phyloP scores from a whole-genome alignment of 2,888 invertebrate genomes.

The Thyatira batis region DNA sequence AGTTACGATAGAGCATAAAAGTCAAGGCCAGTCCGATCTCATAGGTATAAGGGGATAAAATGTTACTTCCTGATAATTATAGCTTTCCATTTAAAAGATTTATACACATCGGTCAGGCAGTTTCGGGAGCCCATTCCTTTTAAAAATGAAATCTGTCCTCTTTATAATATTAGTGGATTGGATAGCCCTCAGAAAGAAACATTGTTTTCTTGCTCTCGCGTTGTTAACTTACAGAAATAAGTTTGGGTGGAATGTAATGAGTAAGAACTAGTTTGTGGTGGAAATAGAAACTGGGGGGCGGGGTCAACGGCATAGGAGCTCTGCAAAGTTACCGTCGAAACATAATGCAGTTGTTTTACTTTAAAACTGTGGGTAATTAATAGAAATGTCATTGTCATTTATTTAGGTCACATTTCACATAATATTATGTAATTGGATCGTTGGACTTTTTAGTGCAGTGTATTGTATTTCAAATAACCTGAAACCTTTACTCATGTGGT shows the following conservation, averaged over 20 bases:
- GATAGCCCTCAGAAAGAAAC: background rate
- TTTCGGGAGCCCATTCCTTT: too few relatives aligned
- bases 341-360: background rate
- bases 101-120: too few relatives aligned
- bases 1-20: too few relatives aligned
- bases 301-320: constrained; percentile 32
- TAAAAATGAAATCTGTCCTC: too few relatives aligned
- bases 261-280: constrained; percentile 31
- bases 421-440: background rate
- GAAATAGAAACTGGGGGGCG: constrained; percentile 42
- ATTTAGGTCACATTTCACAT: background rate
- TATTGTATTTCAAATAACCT: background rate
- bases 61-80: too few relatives aligned
- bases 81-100: too few relatives aligned
- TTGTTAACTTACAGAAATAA: background rate
- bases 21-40: too few relatives aligned
- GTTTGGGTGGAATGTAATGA: background rate
- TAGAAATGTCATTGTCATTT: background rate
- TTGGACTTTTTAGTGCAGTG: background rate
- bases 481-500: too few relatives aligned
- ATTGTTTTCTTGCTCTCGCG: background rate
- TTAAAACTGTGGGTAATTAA: background rate
- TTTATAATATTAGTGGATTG: too few relatives aligned
- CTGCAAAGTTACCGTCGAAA: constrained; percentile 5
- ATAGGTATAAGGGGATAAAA: too few relatives aligned